A percentile compares a stretch with the other conserved stretches of the same genome.
Conservation (phyloP, 2,888 invertebrate species). For the Zhuqinia jingwanae region DNA sequence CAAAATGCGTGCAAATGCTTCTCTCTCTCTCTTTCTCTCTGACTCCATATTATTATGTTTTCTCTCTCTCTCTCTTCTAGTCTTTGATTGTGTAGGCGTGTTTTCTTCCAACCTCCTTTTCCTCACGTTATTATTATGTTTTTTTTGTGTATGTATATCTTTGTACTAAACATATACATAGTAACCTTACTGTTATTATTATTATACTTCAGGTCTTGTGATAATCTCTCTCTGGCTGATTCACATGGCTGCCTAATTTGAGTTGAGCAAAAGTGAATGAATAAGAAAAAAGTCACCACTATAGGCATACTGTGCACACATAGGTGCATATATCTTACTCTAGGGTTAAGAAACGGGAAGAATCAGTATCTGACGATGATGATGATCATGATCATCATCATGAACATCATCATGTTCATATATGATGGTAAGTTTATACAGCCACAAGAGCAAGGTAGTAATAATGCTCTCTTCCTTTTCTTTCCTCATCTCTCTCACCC, state of each 20-base stretch:
- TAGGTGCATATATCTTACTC: too few relatives aligned
- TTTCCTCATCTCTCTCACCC: not conserved
- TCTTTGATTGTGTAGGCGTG: not conserved
- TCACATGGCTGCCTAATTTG: constrained; percentile 13
- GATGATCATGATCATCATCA: not conserved
- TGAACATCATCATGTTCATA: not conserved
- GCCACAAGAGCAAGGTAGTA: constrained; percentile 25
- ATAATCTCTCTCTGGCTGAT: constrained; percentile 18
- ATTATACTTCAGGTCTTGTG: not conserved
- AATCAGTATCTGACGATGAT: not conserved
- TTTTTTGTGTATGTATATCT: not conserved
- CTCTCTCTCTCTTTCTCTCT: not conserved
- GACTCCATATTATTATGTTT: too few relatives aligned
- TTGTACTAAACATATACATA: too few relatives aligned
- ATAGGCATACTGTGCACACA: too few relatives aligned
- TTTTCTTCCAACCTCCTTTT: not conserved
- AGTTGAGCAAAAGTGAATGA: not conserved
- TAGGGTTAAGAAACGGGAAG: not conserved
- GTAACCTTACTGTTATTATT: not conserved
- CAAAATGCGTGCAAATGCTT: not conserved
- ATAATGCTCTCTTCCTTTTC: not conserved
- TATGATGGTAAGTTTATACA: constrained; percentile 2
- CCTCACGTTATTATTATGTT: not conserved
- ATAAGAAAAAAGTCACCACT: too few relatives aligned
- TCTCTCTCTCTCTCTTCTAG: too few relatives aligned